Evolutionary conservation across 2,113 vertebrate genomes (phyloP), one percentile per base, ranked within the genome.

Genomic region (Chaetodon auriga): DNA sequence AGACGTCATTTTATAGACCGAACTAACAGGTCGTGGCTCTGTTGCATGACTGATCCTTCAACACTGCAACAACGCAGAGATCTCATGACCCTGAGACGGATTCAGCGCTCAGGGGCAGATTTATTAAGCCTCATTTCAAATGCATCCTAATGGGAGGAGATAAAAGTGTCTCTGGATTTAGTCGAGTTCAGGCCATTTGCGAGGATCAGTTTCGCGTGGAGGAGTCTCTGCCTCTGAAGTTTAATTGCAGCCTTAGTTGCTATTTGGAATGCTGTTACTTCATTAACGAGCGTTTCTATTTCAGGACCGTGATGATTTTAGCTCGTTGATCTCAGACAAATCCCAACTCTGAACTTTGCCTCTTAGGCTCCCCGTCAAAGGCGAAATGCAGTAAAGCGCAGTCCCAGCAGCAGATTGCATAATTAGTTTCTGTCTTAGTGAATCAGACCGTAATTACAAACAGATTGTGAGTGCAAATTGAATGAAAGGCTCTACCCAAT

Each of bases 361-460:
- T 75, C 4, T 53, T 61, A 41, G 45, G 16, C 41, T 69, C 14
- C n/a, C 12, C 19, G 46, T 63, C 30, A 18, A 23, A 63, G 18
- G 2, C 45, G 36, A 30, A 77, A 65, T 38, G 30, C 16, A 14
- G 64, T 69, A 68, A 38, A 70, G 75, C 19, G 6, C 66, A 45
- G 62, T 83, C 30, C 73, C 60, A 55, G 62, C 48, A 15, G 0
- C 25, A 75, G 72, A 80, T 78, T 60, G 60, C 45, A 13, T 80
- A 75, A 86, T 86, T 76, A 82, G 63, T 55, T 51, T 84, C 51
- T 25, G 63, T 55, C 35, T 61, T 19, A 57, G 78, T 64, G 7
- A 80, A 75, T 86, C 73, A 76, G 66, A 77, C 23, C 0, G 65
- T 86, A 84, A 81, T 86, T 84, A 74, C 80, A 41, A 81, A 69